phyloP scores from a whole-genome alignment of 2,113 vertebrate genomes.

The Cardinalis cardinalis region DNA sequence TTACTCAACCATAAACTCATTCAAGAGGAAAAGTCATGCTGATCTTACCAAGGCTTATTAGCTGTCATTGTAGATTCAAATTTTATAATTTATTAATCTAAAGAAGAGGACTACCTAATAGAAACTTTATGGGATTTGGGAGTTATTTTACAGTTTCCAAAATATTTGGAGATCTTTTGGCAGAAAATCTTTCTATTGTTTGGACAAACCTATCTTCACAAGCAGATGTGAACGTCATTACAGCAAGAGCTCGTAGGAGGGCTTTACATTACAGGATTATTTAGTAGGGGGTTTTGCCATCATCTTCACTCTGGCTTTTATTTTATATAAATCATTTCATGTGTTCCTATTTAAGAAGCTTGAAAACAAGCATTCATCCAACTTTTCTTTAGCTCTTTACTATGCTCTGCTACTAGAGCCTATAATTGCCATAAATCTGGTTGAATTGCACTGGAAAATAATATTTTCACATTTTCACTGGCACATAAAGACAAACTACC shows the following conservation, averaged over 20 bases:
- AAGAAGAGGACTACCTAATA: neutral
- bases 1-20: neutral
- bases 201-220: neutral
- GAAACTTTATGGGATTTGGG: neutral
- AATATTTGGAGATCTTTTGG: neutral
- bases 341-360: neutral
- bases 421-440: constrained; percentile 38
- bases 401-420: constrained; percentile 26
- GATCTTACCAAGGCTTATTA: neutral
- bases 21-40: constrained; percentile 13
- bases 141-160: neutral
- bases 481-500: constrained; percentile 36
- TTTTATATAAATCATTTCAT: neutral
- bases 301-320: neutral
- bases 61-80: neutral
- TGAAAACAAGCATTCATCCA: constrained; percentile 4
- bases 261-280: neutral
- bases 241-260: neutral
- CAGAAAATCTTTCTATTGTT: neutral
- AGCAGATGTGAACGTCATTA: neutral
- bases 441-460: constrained; percentile 54
- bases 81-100: neutral
- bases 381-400: neutral
- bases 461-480: constrained; percentile 48
- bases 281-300: neutral